Evolutionary conservation across 2,113 vertebrate genomes (phyloP).

Genomic region (Vicugna pacos): DNA sequence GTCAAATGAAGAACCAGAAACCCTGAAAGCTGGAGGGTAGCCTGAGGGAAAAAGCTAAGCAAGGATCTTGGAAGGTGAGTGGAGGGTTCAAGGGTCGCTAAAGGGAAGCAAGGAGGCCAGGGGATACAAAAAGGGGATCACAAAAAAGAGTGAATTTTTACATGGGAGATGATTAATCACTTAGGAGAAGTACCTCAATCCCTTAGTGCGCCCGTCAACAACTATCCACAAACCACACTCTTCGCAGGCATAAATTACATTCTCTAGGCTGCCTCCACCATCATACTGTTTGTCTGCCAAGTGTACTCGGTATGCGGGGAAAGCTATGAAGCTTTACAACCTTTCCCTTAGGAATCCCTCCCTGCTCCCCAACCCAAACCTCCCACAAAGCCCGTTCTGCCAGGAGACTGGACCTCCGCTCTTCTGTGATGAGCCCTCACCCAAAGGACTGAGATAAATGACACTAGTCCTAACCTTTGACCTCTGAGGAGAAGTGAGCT

Average conservation of each 20-base stretch:
- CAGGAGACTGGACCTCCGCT: not conserved
- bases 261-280: not conserved
- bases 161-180: not conserved
- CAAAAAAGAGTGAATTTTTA: conserved; percentile 31
- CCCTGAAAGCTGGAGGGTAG: not conserved
- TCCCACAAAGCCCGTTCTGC: conserved; percentile 56
- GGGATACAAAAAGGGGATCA: not conserved
- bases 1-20: conserved; percentile 49
- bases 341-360: not conserved
- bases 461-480: conserved; percentile 92
- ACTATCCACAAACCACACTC: not conserved
- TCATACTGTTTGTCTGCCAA: not conserved
- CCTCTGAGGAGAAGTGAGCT: conserved; percentile 96
- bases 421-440: conserved; percentile 49
- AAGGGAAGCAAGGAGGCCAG: not conserved
- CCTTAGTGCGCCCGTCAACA: not conserved
- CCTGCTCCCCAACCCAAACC: not conserved
- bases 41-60: not conserved
- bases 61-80: conserved; percentile 2
- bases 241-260: conserved; percentile 5
- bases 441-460: conserved; percentile 68
- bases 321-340: not conserved
- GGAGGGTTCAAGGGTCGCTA: not conserved
- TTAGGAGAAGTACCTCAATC: conserved; percentile 28
- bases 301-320: not conserved